Evolutionary conservation across 2,888 invertebrate genomes (phyloP), one percentile per base, ranked within the genome.

Genomic region (Tiphia femorata): DNA sequence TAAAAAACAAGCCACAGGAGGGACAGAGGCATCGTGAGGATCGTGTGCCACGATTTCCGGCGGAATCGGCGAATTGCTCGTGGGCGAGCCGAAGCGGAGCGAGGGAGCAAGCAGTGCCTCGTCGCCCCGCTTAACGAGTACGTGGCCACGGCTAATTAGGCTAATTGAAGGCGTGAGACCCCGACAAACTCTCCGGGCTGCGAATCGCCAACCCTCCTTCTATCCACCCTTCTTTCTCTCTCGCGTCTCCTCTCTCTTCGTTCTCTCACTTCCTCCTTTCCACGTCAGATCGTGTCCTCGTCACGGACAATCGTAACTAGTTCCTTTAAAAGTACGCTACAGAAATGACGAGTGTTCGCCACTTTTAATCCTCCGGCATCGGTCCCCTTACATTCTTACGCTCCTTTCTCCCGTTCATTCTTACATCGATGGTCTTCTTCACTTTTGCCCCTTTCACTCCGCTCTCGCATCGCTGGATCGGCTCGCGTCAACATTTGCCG

Each of bases 121-220:
- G 29, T 33, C 12, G 2, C 33, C 49, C 21, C 47, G 54, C 49
- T 53, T 56, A 58, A 61, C 60, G 56, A 64, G 65, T 59, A 58
- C 62, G 68, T 52, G 53, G 60, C 62, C 41, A 42, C 38, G 40
- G 58, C 63, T 70, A 72, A 72, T 72, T 70, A 72, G 72, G 68
- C 68, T 72, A 72, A 72, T 72, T 65, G 70, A 67, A 60, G 42
- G 53, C 58, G 59, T 49, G 59, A 65, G 65, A 54, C 56, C 52
- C 48, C 40, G 51, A 21, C 10, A 29, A 29, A 41, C 44, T 8
- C 10, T 17, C 46, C 33, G 23, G 17, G 29, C 46, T 20, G 10
- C 35, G 10, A 33, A 3, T 33, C 33, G 43, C 19, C 40, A n/a
- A 10, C n/a, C 7, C 21, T 20, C n/a, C 41, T 21, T 23, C 21